phyloP scores from a whole-genome alignment of 2,797 vertebrate genomes.

The Pipistrellus pipistrellus region DNA sequence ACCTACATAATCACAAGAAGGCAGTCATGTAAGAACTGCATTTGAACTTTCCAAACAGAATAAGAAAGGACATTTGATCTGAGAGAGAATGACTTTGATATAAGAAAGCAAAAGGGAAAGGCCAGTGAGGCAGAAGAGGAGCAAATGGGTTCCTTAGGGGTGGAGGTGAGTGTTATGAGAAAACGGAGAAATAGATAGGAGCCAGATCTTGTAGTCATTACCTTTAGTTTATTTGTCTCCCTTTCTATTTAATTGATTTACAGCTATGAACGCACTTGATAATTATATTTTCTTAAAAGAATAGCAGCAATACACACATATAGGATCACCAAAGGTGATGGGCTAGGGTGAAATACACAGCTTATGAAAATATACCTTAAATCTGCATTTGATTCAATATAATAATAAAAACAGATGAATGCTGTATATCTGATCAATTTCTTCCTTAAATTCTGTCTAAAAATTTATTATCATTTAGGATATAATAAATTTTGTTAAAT shows the following conservation, averaged over 20 bases:
- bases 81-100: slow-evolving; percentile 14
- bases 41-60: slow-evolving; percentile 40
- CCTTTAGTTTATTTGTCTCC: background rate
- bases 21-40: background rate
- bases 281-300: background rate
- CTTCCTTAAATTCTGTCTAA: background rate
- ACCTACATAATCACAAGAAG: background rate
- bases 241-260: background rate
- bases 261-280: background rate
- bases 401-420: slow-evolving; percentile 22
- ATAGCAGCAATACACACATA: background rate
- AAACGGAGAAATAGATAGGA: background rate
- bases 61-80: slow-evolving; percentile 37
- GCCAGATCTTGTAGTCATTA: background rate
- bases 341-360: background rate
- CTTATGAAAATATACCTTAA: background rate
- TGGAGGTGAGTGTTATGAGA: background rate
- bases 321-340: background rate
- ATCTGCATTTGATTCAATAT: background rate
- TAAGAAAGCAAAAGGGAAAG: slow-evolving; percentile 39
- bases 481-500: background rate
- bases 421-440: background rate
- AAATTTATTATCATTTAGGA: background rate
- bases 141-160: background rate
- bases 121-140: background rate